Base-by-base conservation (phyloP, 2,888 invertebrate genomes). In the Perdita meconis region DNA sequence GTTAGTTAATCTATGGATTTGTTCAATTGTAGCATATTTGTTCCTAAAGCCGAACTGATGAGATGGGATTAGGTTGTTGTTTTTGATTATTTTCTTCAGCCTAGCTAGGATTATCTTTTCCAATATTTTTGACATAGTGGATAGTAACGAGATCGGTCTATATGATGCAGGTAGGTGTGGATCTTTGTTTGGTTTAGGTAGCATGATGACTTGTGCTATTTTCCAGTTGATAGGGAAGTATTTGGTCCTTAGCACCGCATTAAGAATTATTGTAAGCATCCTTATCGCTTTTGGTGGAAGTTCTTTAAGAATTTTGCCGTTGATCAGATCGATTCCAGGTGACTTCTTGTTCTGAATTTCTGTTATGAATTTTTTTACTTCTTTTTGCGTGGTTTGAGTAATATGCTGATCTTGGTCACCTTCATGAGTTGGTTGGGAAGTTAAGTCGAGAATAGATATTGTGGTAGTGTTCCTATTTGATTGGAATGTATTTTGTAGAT, bases 251-350 rank as follows among this genome's bases (percentile, higher is more conserved):
- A 55, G 1, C n/a, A 34, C n/a, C 0, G 65, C 13, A 34, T 44
- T 65, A 4, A 55, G 44, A 4, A 66, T 57, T 6, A 66, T 57
- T 5, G 50, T 51, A 0, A 51, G n/a, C 16, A 63, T 36, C 24
- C 51, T 24, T 0, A 26, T 8, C 0, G 38, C 24, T 26, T 47
- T 47, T 0, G 30, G 13, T 12, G 34, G 60, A 6, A 34, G 47
- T 47, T 47, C 26, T 34, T 60, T 60, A 4, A 59, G n/a, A 4
- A 44, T 30, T 44, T 19, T 60, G 12, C 30, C 16, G 12, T 26
- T 30, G 13, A 57, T 57, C 8, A 56, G 1, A 2, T 16, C 26
- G 10, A 42, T 42, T 2, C 12, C 16, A 2, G 59, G 12, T 1
- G 16, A 10, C n/a, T 42, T 60, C 0, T 34, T 30, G 12, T 6